Evolutionary conservation across 2,888 invertebrate species (phyloP).

Genomic region (Leucophenga montana): DNA sequence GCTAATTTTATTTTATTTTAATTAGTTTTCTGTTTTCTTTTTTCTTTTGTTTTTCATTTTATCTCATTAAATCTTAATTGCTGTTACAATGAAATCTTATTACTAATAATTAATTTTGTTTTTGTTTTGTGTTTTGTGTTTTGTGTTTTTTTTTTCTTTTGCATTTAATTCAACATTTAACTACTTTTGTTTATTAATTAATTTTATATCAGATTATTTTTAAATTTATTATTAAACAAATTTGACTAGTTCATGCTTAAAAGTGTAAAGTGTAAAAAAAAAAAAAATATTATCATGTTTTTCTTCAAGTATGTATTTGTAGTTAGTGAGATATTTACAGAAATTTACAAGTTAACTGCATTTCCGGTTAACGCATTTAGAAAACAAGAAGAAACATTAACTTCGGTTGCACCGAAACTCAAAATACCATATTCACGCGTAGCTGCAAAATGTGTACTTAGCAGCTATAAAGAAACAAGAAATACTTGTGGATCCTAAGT

Average conservation of each 20-base stretch:
- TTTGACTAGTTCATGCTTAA: slow-evolving; percentile 38
- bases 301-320: not conserved
- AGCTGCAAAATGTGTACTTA: no score
- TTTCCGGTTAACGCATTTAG: no score
- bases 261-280: slow-evolving; percentile 14
- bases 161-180: slow-evolving; percentile 36
- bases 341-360: slow-evolving; percentile 1
- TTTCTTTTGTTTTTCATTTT: slow-evolving; percentile 4
- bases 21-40: slow-evolving; percentile 2
- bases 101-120: not conserved
- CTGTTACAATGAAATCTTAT: no score
- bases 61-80: not conserved
- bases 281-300: slow-evolving; percentile 15
- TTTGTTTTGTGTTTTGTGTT: no score
- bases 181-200: slow-evolving; percentile 35
- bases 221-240: slow-evolving; percentile 32
- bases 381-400: no score
- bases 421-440: no score
- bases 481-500: no score
- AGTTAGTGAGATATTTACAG: slow-evolving; percentile 1
- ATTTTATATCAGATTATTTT: not conserved
- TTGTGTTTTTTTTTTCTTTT: slow-evolving; percentile 1
- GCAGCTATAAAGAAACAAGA: no score
- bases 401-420: no score
- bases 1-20: not conserved